A percentile compares a stretch with the other conserved stretches of the same genome.
Conservation (phyloP, 30 jellyfish, hydroid and myxozoan species). For the Aurelia sp. region DNA sequence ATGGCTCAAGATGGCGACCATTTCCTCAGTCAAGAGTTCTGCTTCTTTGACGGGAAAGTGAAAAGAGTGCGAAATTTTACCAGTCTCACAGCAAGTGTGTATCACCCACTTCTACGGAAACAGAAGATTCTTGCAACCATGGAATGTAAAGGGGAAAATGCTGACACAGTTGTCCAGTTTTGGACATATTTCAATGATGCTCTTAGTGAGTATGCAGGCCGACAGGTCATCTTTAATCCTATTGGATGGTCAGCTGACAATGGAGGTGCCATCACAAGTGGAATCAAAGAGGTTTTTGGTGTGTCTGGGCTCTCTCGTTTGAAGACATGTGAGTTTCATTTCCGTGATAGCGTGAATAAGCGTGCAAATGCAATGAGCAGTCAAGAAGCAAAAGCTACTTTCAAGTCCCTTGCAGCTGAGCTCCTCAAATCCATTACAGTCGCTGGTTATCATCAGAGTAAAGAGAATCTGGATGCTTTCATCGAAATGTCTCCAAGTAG, state of each 20-base stretch:
- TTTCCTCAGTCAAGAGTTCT: too few relatives aligned
- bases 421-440: slow-evolving; percentile 21
- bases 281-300: slow-evolving; percentile 26
- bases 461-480: slow-evolving; percentile 31
- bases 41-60: too few relatives aligned
- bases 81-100: too few relatives aligned
- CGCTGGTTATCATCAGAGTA: slow-evolving; percentile 31
- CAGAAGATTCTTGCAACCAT: too few relatives aligned
- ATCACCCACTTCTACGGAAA: too few relatives aligned
- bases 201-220: slow-evolving; percentile 29
- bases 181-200: slow-evolving; percentile 33
- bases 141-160: too few relatives aligned
- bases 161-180: too few relatives aligned
- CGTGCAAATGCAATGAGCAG: slow-evolving; percentile 37
- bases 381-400: slow-evolving; percentile 25
- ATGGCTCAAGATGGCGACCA: too few relatives aligned
- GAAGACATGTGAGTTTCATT: too few relatives aligned
- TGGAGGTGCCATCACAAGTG: slow-evolving; percentile 35
- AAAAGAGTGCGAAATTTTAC: too few relatives aligned
- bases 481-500: slow-evolving; percentile 19
- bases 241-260: slow-evolving; percentile 36
- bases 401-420: slow-evolving; percentile 31
- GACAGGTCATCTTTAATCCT: slow-evolving; percentile 21
- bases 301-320: too few relatives aligned
- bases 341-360: slow-evolving; percentile 24